Conservation (phyloP, 2,797 vertebrate species). For the Parotocinclus haroldoi region DNA sequence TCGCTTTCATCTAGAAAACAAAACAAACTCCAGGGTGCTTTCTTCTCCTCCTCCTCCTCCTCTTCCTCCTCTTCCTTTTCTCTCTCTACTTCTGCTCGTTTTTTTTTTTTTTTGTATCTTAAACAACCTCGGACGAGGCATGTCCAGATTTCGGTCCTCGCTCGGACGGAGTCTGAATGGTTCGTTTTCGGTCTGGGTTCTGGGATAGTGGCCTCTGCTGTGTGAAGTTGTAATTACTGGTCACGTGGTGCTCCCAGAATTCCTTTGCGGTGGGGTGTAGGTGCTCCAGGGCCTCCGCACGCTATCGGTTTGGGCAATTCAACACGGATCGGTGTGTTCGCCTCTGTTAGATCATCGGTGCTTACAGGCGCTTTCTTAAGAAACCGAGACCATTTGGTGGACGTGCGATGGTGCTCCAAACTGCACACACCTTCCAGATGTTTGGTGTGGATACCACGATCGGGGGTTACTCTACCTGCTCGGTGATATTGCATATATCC, state of each 20-base stretch:
- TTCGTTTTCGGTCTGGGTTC: constrained; percentile 35
- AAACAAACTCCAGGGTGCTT: constrained; percentile 30
- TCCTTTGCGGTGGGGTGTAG: constrained; percentile 39
- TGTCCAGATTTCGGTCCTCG: neutral
- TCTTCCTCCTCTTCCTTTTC: neutral
- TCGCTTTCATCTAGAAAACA: constrained; percentile 9
- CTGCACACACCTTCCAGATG: constrained; percentile 22
- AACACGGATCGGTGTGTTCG: constrained; percentile 26
- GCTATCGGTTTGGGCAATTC: constrained; percentile 13
- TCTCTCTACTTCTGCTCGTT: neutral
- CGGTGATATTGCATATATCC: constrained; percentile 2
- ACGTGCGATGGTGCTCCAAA: constrained; percentile 39
- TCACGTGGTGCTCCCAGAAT: constrained; percentile 55
- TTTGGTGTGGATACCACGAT: too few species aligned
- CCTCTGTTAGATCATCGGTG: constrained; percentile 7
- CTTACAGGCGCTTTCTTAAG: constrained; percentile 2
- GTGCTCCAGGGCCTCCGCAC: constrained; percentile 31
- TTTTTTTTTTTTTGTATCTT: too few species aligned
- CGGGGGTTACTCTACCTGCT: too few species aligned
- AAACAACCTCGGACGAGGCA: too few species aligned
- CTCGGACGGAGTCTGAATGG: neutral
- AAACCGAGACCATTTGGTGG: neutral
- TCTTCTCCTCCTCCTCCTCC: neutral
- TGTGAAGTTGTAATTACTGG: constrained; percentile 41
- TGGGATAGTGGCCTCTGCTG: constrained; percentile 51